Evolutionary conservation across 2,888 invertebrate species (phyloP), one percentile per base, ranked within the genome.

Genomic region (Tetranychus truncatus): DNA sequence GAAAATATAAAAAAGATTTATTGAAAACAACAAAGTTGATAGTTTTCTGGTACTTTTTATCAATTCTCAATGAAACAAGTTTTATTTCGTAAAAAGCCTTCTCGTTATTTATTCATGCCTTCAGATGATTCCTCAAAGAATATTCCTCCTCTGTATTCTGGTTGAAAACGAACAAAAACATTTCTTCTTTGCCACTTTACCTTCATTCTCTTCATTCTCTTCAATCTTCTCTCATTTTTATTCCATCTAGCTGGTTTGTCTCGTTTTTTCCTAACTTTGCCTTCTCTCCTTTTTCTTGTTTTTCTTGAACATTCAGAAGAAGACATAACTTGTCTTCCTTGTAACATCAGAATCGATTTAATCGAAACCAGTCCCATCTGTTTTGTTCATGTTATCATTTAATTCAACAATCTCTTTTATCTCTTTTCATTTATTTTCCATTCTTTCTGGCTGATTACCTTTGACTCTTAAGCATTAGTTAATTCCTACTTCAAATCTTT

Each of bases 261-360:
- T 20, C 20, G 20, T 69, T 20, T 69, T 24, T 69, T 24, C 4
- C 67, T 67, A 8, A 21, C 18, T 67, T 21, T 3, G 9, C 67
- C 21, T 67, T 21, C 11, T 69, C 69, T 20, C 20, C 69, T 69
- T 69, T 20, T 21, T 69, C 69, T 20, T 21, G n/a, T 69, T 21
- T 69, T 11, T 69, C 69, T 20, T 69, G 69, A 69, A 69, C 8
- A 69, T 24, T 20, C 21, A 21, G 11, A 69, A 69, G 11, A 11
- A 20, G 18, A 69, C 6, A 69, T 69, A 24, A 55, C 55, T 55
- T 55, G 55, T 55, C 69, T 69, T 69, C 69, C 69, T 72, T 72
- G 72, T 45, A 46, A 45, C n/a, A 15, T 20, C 45, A 24, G 34
- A 24, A 72, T 72, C 34, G 72, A 44, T 20, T 72, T 34, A 72